phyloP scores from a whole-genome alignment of 37 sponge, comb jelly and placozoan genomes.

The Hormiphora californensis region DNA sequence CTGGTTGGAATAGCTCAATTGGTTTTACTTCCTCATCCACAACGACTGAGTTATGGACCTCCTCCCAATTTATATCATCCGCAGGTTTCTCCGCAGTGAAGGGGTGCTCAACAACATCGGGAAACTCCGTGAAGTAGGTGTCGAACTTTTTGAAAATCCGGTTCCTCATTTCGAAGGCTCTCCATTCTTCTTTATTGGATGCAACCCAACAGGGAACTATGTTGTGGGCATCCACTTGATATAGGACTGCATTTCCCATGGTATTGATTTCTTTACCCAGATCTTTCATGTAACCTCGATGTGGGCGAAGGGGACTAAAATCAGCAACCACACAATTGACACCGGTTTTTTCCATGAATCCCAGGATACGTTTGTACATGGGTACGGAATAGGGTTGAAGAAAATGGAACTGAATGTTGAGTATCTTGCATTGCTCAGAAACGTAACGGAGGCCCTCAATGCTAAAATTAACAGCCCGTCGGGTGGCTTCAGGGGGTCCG shows the following conservation, averaged over 20 bases:
- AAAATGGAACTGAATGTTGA: background rate
- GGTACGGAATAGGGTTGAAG: background rate
- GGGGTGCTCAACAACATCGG: background rate
- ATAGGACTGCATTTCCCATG: background rate
- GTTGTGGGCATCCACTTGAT: constrained; percentile 22
- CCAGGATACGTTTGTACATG: background rate
- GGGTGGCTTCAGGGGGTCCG: background rate
- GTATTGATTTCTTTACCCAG: background rate
- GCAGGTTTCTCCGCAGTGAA: no score
- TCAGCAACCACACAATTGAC: background rate
- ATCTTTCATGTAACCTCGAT: background rate
- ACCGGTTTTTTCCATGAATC: background rate
- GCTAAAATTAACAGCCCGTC: background rate
- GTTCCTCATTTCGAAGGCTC: constrained; percentile 5
- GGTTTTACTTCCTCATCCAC: constrained; percentile 51
- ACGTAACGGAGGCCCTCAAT: background rate
- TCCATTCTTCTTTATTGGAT: background rate
- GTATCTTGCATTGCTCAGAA: background rate
- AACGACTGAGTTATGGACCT: background rate
- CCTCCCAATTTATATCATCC: constrained; percentile 24
- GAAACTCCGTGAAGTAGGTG: background rate
- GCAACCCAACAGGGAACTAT: constrained; percentile 16
- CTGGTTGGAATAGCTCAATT: constrained; percentile 49
- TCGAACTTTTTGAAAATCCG: background rate
- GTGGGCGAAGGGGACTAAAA: background rate